These are phyloP conservation scores for Platycnemis pennipes DNA, from an alignment of 2,888 invertebrate species.

Conservation along the genomic window DNA sequence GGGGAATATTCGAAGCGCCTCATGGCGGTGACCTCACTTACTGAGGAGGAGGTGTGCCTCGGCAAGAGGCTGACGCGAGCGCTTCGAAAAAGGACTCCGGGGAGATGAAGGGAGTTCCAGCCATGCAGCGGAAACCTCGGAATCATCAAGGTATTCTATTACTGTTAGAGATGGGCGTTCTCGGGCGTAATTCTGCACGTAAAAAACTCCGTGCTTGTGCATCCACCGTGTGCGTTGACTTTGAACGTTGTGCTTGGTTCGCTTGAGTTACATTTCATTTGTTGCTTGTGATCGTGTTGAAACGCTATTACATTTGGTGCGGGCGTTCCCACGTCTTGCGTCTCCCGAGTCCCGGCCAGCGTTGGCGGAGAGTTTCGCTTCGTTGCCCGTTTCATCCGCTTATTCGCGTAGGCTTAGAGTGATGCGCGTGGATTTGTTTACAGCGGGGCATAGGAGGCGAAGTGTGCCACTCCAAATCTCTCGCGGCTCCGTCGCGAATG, in stretches of 20 bases:
- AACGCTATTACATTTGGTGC: no score
- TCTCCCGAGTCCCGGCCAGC: neutral
- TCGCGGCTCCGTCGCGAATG: neutral
- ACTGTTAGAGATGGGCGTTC: neutral
- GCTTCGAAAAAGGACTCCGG: neutral
- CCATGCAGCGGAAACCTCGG: neutral
- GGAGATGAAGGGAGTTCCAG: neutral
- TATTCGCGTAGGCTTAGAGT: neutral
- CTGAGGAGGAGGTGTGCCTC: neutral
- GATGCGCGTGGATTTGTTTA: slow-evolving; percentile 1
- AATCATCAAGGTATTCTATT: neutral
- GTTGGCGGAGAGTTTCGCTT: neutral
- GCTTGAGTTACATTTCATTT: no score
- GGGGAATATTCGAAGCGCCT: slow-evolving; percentile 51
- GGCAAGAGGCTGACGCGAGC: neutral
- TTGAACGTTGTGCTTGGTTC: no score
- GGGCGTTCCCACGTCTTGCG: neutral
- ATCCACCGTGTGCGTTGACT: no score
- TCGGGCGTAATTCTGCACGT: no score
- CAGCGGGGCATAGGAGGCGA: neutral
- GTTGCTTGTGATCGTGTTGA: no score
- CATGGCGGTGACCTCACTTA: neutral
- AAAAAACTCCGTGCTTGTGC: no score
- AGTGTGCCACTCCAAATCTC: neutral
- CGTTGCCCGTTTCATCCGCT: neutral